A percentile compares a stretch with the other conserved stretches of the same genome.
Evolutionary conservation across 2,888 invertebrate genomes (phyloP).

Genomic region (Dascillus cervinus): DNA sequence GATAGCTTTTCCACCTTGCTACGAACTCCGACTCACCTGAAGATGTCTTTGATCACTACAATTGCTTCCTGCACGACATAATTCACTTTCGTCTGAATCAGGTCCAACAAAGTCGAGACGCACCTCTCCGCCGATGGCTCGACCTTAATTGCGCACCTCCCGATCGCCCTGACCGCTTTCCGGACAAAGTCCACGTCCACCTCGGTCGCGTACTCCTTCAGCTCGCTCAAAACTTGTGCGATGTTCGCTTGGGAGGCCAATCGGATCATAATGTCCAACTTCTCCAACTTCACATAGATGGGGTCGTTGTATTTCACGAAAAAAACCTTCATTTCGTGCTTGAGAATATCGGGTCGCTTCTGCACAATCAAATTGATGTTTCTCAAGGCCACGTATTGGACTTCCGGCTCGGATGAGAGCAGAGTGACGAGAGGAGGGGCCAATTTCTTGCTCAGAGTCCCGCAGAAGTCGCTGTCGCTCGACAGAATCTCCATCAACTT

Average conservation of each 20-base stretch:
- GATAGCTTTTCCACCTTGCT: no score
- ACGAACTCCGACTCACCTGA: no score
- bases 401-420: slow-evolving; percentile 96
- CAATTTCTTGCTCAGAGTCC: slow-evolving; percentile 89
- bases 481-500: slow-evolving; percentile 97
- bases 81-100: slow-evolving; percentile 99
- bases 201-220: slow-evolving; percentile 98
- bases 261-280: slow-evolving; percentile 98
- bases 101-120: slow-evolving; percentile 92
- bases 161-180: slow-evolving; percentile 97
- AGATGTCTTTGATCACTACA: slow-evolving; percentile 97
- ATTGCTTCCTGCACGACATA: slow-evolving; percentile 99
- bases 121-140: slow-evolving; percentile 98
- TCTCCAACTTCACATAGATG: slow-evolving; percentile 98
- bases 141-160: slow-evolving; percentile 95
- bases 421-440: slow-evolving; percentile 98
- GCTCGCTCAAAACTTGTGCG: slow-evolving; percentile 93
- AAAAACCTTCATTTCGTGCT: slow-evolving; percentile 99
- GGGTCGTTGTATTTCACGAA: slow-evolving; percentile 99
- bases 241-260: slow-evolving; percentile 97
- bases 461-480: slow-evolving; percentile 87
- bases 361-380: slow-evolving; percentile 99
- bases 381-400: slow-evolving; percentile 95
- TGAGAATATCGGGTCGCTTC: slow-evolving; percentile 95
- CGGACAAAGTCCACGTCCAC: slow-evolving; percentile 99